Base-by-base conservation (phyloP, 2,113 vertebrate genomes). In the Prochilodus magdalenae region DNA sequence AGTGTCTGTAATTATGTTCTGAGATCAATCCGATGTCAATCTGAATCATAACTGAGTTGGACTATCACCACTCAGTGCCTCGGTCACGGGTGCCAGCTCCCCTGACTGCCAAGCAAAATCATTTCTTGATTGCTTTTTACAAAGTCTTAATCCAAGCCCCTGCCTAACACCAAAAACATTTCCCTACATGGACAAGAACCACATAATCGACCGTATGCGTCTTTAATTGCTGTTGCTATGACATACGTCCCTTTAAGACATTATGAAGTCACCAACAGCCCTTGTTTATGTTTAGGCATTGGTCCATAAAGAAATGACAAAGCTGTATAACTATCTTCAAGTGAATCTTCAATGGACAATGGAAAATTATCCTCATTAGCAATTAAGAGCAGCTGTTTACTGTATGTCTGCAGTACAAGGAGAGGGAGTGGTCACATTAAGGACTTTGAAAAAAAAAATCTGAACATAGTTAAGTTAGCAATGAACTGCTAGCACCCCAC, bases 401-500 rank as follows among this genome's bases (percentile, higher is more conserved):
- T 20, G 12, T 55, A 75, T 67, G 62, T n/a, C 2, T 44, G 51
- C 26, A 51, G 62, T 29, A 66, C 73, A 82, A 60, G 36, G 74
- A 40, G 10, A 65, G 30, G 79, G 79, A 81, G 79, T 71, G 47
- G 59, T 51, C 29, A 60, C 47, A 60, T 44, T 66, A 60, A 55
- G 24, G 26, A 27, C 40, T 73, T 33, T n/a, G 27, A 59, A 22
- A 60, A 62, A 22, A 67, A 57, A 47, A 20, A 26, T 6, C 5
- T 40, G 4, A 77, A 76, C 65, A 40, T 51, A 70, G 77, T 51
- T 55, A 80, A 76, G 65, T 70, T 70, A 12, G 66, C 36, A 69
- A 55, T 75, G 53, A 79, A 65, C 53, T 18, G 30, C n/a, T 70
- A 65, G 29, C 47, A 29, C 74, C 59, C 74, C 57, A 26, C 73